Percentiles rank a stretch among this genome's conserved stretches.
Evolutionary conservation across 2,888 invertebrate species (phyloP).

Genomic region (Pterobdella sp.): DNA sequence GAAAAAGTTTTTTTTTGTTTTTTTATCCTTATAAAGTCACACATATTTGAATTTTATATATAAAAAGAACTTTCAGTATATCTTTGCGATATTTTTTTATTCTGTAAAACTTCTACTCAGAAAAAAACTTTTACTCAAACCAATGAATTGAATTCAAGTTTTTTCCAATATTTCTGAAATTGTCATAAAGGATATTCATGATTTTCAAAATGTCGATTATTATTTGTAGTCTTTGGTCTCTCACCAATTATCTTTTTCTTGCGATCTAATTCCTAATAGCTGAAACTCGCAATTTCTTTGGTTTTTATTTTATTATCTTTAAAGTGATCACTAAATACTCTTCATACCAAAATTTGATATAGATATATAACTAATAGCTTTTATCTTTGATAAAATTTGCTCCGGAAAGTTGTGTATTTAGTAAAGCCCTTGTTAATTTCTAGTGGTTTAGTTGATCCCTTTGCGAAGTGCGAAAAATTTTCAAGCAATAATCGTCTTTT

Average conservation of each 20-base stretch:
- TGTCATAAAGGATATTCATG: no score
- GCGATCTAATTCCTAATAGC: not conserved
- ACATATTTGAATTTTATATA: no score
- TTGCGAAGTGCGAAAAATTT: not conserved
- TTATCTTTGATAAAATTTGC: not conserved
- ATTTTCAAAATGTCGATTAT: no score
- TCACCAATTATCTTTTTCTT: not conserved
- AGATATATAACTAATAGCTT: not conserved
- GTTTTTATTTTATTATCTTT: not conserved
- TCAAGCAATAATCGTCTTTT: no score
- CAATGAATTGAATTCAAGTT: no score
- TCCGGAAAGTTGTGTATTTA: slow-evolving; percentile 3
- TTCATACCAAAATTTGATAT: not conserved
- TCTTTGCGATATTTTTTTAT: no score
- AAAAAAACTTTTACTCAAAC: no score
- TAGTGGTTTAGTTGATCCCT: slow-evolving; percentile 15
- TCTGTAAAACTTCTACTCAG: no score
- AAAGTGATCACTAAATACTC: not conserved
- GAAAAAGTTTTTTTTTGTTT: no score
- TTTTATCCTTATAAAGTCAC: no score
- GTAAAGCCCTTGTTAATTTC: slow-evolving; percentile 14
- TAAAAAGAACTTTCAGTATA: no score
- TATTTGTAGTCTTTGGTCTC: slow-evolving; percentile 2
- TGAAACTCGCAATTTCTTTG: not conserved
- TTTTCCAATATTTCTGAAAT: no score